Evolutionary conservation across 2,113 vertebrate species (phyloP), one percentile per base, ranked within the genome.

Genomic region (Dissostichus mawsoni): DNA sequence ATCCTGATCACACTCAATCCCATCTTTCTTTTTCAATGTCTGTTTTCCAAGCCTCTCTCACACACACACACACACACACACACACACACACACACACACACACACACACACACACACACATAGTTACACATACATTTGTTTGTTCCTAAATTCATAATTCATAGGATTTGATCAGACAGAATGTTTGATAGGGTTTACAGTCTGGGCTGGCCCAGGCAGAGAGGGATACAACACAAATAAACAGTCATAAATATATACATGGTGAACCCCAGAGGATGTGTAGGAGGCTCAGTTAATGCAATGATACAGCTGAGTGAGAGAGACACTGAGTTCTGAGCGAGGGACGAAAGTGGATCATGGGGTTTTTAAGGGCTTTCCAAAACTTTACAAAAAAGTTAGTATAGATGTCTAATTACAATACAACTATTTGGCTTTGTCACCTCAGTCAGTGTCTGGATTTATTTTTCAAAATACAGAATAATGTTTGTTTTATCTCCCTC

Each of bases 111-210:
- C 23, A 45, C 65, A 51, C 36, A 25, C n/a, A 56, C 68, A 66
- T 36, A 58, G 66, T 55, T 52, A 69, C 70, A 69, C 51, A 76
- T 63, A 47, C 75, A 81, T 80, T 76, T 85, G 70, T 89, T 91
- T 90, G 78, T 84, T 83, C 65, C 82, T 80, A 57, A 78, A 91
- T 92, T 92, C 64, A 93, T 92, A 89, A 92, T 92, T 91, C 87
- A 92, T 91, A 56, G 64, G 66, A 87, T 90, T 58, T 90, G 89
- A 94, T 93, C 92, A 94, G 87, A 93, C 87, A 87, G 92, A 94
- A 92, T 93, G 77, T 88, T 92, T 93, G 80, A 91, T 88, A 86
- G 85, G 83, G 76, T 82, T 81, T 89, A 86, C 78, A 82, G 82
- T 87, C 78, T 81, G 62, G 81, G 68, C 62, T 83, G 84, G 70